phyloP scores from a whole-genome alignment of 2,797 vertebrate genomes.

The Lithobates sylvaticus region DNA sequence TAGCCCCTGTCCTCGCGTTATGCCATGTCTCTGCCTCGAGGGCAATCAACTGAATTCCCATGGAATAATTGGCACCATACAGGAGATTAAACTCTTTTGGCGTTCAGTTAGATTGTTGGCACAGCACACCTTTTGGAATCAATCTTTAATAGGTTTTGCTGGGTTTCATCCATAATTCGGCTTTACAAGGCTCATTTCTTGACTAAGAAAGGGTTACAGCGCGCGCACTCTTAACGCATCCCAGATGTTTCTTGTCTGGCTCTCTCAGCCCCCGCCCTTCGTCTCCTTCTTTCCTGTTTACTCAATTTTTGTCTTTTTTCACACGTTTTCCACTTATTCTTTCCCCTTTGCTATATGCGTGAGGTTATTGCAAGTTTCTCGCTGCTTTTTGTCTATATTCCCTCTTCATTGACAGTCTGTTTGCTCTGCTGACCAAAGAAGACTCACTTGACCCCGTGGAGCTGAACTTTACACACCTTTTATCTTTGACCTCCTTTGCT shows the following conservation, averaged over 20 bases:
- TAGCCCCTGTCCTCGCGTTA: not conserved
- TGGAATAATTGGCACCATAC: not conserved
- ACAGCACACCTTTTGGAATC: not conserved
- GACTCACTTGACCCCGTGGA: not conserved
- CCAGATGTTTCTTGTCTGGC: slow-evolving; percentile 59
- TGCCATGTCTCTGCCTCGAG: not conserved
- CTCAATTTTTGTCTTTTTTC: slow-evolving; percentile 33
- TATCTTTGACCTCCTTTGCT: not conserved
- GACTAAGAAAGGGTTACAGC: slow-evolving; percentile 33
- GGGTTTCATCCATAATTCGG: not conserved
- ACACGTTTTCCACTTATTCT: slow-evolving; percentile 31
- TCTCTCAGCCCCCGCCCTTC: not conserved
- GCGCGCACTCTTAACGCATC: slow-evolving; percentile 15
- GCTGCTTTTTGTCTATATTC: not conserved
- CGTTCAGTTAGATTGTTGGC: not conserved
- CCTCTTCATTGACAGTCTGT: not conserved
- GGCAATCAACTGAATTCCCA: not conserved
- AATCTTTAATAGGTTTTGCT: not conserved
- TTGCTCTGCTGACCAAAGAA: slow-evolving; percentile 7
- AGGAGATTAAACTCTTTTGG: not conserved
- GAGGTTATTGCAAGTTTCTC: not conserved
- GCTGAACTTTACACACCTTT: not conserved
- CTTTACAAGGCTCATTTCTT: not conserved
- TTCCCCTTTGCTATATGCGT: not conserved
- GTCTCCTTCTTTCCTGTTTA: slow-evolving; percentile 44